These are phyloP conservation scores for Drosophila cognata DNA, from an alignment of 2,888 invertebrate species.

Conservation along the genomic window DNA sequence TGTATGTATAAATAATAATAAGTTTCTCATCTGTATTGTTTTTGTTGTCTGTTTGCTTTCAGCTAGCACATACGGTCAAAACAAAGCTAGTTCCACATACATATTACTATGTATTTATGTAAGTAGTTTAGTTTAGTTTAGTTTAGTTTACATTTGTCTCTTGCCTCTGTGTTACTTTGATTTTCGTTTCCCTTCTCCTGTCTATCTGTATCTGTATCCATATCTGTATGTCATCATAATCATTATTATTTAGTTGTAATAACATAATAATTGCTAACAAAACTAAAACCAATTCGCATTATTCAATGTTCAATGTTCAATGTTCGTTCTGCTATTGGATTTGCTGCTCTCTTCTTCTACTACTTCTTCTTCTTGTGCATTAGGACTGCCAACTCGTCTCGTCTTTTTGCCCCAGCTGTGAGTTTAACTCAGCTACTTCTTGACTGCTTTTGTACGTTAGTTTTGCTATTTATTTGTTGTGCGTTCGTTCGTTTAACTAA, in stretches of 20 bases:
- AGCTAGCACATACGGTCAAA: constrained; percentile 69
- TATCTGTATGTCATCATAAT: constrained; percentile 1
- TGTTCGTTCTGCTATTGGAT: background rate
- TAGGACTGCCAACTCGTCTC: constrained; percentile 35
- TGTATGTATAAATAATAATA: constrained; percentile 33
- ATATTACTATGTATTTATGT: background rate
- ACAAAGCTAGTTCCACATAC: constrained; percentile 45
- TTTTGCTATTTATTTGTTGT: constrained; percentile 38
- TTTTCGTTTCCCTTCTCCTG: constrained; percentile 32
- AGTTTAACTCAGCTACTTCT: constrained; percentile 30
- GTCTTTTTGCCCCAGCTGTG: constrained; percentile 9
- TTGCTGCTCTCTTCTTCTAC: background rate
- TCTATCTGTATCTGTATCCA: constrained; percentile 12
- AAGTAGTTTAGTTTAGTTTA: constrained; percentile 2
- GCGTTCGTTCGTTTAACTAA: constrained; percentile 30
- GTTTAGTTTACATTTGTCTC: constrained; percentile 38
- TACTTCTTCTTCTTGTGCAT: constrained; percentile 22
- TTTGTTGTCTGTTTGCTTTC: constrained; percentile 69
- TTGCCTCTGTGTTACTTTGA: constrained; percentile 55
- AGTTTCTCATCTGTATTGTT: constrained; percentile 44
- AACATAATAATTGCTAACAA: constrained; percentile 27
- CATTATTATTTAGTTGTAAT: constrained; percentile 8
- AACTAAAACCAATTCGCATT: constrained; percentile 24
- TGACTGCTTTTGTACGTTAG: constrained; percentile 39
- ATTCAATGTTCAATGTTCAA: constrained; percentile 1